Evolutionary conservation across 2,888 invertebrate genomes (phyloP).

Genomic region (Aleiodes testaceus): DNA sequence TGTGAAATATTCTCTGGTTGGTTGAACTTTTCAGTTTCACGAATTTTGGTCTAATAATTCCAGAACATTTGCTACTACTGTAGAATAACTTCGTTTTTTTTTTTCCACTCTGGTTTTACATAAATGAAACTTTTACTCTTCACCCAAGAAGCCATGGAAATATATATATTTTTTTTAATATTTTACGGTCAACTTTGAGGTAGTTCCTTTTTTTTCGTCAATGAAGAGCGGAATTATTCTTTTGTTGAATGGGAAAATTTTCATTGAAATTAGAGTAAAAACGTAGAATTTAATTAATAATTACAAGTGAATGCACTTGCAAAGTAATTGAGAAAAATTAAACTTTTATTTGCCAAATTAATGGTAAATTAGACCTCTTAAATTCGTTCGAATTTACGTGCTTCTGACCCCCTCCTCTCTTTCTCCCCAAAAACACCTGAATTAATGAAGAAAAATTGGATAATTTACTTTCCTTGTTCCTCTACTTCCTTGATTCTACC

Average conservation of each 20-base stretch:
- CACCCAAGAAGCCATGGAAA: constrained; percentile 18
- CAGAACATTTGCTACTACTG: constrained; percentile 33
- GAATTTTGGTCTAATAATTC: constrained; percentile 43
- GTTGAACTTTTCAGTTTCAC: constrained; percentile 39
- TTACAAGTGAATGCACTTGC: too few species aligned
- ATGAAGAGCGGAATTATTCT: too few species aligned
- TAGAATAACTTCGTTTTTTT: constrained; percentile 12
- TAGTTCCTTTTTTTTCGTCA: background rate
- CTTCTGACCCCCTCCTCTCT: background rate
- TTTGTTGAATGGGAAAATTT: too few species aligned
- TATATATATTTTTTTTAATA: constrained; percentile 1
- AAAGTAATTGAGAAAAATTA: too few species aligned
- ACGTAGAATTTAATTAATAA: too few species aligned
- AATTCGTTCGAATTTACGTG: background rate
- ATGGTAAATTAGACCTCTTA: background rate
- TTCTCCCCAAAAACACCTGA: background rate
- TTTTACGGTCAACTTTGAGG: background rate
- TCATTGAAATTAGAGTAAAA: too few species aligned
- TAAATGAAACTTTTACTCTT: background rate
- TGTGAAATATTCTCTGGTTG: constrained; percentile 40
- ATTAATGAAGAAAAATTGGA: too few species aligned
- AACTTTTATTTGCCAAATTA: background rate
- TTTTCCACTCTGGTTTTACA: background rate
- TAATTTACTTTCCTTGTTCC: too few species aligned
- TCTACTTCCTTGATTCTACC: background rate